Conservation (phyloP, 2,113 vertebrate genomes). For the Phalacrocorax aristotelis region DNA sequence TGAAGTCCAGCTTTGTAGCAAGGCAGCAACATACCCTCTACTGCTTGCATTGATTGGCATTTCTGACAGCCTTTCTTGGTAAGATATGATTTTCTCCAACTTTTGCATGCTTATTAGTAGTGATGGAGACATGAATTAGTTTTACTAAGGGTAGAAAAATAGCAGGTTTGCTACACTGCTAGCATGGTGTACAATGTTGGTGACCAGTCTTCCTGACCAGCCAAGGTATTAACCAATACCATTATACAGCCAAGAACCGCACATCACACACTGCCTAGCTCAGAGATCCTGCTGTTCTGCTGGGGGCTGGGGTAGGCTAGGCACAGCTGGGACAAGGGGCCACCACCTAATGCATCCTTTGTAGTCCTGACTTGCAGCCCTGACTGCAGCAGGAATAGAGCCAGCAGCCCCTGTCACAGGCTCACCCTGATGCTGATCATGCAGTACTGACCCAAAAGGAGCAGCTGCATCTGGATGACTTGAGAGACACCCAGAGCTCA, state of each 20-base stretch:
- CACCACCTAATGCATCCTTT: neutral
- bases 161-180: neutral
- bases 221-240: neutral
- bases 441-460: neutral
- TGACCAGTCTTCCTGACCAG: neutral
- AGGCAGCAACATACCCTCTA: neutral
- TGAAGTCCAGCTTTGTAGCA: neutral
- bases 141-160: neutral
- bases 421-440: neutral
- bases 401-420: neutral
- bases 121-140: neutral
- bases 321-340: neutral
- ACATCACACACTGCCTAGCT: neutral
- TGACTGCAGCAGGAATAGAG: neutral
- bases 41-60: neutral
- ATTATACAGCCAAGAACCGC: neutral
- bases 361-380: neutral
- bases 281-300: neutral
- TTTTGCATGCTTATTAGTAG: neutral
- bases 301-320: neutral
- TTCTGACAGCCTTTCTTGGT: neutral
- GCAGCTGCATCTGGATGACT: neutral
- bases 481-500: neutral
- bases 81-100: neutral
- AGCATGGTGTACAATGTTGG: neutral